These are phyloP conservation scores for Sternarchorhynchus goeldii DNA, from an alignment of 2,797 vertebrate genomes.

Conservation along the genomic window DNA sequence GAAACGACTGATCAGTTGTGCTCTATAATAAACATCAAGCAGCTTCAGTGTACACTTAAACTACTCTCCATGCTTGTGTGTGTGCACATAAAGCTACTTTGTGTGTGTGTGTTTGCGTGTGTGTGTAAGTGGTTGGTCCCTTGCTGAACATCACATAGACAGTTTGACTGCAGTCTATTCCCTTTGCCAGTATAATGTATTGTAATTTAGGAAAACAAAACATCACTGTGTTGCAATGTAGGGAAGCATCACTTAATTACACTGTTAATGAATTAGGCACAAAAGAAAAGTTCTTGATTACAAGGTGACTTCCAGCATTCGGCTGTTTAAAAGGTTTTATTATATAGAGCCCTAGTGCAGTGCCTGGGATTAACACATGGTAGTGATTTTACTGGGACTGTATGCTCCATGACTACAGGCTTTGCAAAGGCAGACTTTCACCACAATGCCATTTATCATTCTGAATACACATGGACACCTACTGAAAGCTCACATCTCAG, in stretches of 20 bases:
- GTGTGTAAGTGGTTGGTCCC: no score
- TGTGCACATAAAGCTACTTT: no score
- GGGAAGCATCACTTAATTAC: slow-evolving; percentile 20
- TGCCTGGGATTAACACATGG: slow-evolving; percentile 11
- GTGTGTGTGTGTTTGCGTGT: no score
- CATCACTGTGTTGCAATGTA: background rate
- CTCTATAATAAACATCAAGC: no score
- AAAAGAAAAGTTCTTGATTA: slow-evolving; percentile 28
- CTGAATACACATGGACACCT: slow-evolving; percentile 7
- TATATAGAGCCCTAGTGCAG: background rate
- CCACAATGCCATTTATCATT: background rate
- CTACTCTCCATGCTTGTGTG: no score
- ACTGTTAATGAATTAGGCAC: slow-evolving; percentile 16
- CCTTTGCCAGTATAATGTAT: slow-evolving; percentile 12
- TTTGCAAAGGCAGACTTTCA: slow-evolving; percentile 19
- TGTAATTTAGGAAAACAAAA: no score
- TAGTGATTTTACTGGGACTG: slow-evolving; percentile 30
- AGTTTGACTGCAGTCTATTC: slow-evolving; percentile 12
- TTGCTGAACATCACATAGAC: slow-evolving; percentile 1
- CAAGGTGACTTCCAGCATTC: slow-evolving; percentile 42
- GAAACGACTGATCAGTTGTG: background rate
- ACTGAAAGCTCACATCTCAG: background rate
- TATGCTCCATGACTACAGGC: slow-evolving; percentile 28
- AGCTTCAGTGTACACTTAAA: no score
- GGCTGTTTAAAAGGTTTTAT: slow-evolving; percentile 44